Evolutionary conservation across 1,140 invertebrate species (phyloP), one percentile per base, ranked within the genome.

Genomic region (Dendroctonus ponderosae): DNA sequence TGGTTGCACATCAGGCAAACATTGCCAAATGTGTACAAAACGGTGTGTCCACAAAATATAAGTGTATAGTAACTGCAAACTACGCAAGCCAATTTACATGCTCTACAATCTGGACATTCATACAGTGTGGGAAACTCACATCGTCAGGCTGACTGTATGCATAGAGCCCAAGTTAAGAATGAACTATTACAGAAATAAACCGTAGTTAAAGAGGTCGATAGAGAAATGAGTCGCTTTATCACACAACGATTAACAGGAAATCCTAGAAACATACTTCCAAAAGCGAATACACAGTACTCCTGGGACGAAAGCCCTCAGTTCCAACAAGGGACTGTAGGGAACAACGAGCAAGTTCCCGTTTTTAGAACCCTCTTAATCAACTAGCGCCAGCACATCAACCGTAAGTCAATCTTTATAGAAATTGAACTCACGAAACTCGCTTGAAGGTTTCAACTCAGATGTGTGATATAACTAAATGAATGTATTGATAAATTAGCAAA

Each of bases 401-500:
- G 26, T 26, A 26, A 26, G n/a, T n/a, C n/a, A n/a, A 26, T 26
- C 26, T 26, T 26, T 26, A 26, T 1, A 26, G 26, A 3, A 26
- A 26, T 26, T 26, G 12, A 44, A 44, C 43, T 44, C 43, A 44
- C n/a, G 9, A 46, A 46, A 46, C 2, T 11, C 5, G n/a, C 5
- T 50, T 61, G n/a, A 6, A 8, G 8, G 43, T 53, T 43, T 52
- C 42, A 43, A 37, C 37, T 15, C n/a, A 11, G 11, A 12, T 51
- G 42, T 51, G 42, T 66, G 53, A 66, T 54, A 46, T 50, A 43
- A 66, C 46, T 50, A 58, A 46, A 41, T 50, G 54, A 15, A 37
- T 12, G 58, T 46, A 57, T 58, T 58, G 14, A 56, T 66, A 66
- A 66, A 66, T 58, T 66, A 48, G 14, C 26, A 37, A 44, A 51